Evolutionary conservation across 1,140 invertebrate genomes (phyloP), one percentile per base, ranked within the genome.

Genomic region (Hormaphis cornu): DNA sequence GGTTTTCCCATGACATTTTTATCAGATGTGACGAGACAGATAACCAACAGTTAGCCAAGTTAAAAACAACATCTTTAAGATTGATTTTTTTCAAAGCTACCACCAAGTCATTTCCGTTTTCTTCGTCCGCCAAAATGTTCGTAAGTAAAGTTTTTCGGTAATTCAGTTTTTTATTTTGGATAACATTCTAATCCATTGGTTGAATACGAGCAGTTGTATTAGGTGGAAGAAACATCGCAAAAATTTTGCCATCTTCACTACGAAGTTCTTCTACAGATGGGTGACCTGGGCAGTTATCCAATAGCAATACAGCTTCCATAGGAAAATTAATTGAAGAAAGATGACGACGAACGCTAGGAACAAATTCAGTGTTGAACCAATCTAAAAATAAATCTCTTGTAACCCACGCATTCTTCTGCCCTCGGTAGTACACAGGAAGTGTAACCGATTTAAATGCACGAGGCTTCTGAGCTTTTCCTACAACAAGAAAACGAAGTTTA

Each of bases 191-290:
- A 69, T 80, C 74, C 75, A 79, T 78, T 46, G 76, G 75, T 73
- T 77, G 77, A 46, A 79, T 78, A 46, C 76, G 72, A 58, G 78
- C 72, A 59, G 76, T 78, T 44, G 75, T 74, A 69, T 80, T 80
- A 72, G 77, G 75, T 61, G 78, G 77, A 69, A 80, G 71, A 76
- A 76, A 79, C 73, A 77, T 76, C 14, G 48, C 48, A 50, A 50
- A 28, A 50, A 30, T 53, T 16, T 53, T 53, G 26, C 50, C 50
- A 30, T 53, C 50, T 28, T 53, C 50, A 53, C 26, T 37, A 14
- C 35, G 35, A 8, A 37, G 14, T 37, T 37, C 35, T 37, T 37
- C 35, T 37, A 14, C 35, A 8, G 35, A 37, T n/a, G n/a, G n/a
- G n/a, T n/a, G n/a, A n/a, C n/a, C n/a, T n/a, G n/a, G n/a, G n/a